A percentile compares a stretch with the other conserved stretches of the same genome.
phyloP scores from a whole-genome alignment of 2,113 vertebrate genomes.

The Gasterosteus nipponicus region DNA sequence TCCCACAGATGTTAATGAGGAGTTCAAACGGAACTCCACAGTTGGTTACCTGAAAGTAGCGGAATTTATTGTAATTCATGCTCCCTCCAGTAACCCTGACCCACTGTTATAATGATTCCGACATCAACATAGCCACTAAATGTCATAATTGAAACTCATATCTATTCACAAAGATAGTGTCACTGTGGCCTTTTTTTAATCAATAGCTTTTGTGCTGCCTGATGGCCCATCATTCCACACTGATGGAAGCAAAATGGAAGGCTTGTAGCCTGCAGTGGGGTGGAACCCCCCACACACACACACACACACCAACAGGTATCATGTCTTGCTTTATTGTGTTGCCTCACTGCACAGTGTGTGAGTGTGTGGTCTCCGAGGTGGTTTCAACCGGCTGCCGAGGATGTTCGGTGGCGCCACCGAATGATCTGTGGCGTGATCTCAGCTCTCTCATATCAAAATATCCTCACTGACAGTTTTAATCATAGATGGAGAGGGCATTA shows the following conservation, averaged over 20 bases:
- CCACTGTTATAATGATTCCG: background rate
- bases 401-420: constrained; percentile 8
- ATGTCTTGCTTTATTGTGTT: constrained; percentile 22
- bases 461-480: background rate
- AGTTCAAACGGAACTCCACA: background rate
- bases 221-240: background rate
- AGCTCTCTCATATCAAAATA: background rate
- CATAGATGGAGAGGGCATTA: background rate
- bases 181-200: background rate
- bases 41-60: background rate
- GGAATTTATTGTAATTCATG: background rate
- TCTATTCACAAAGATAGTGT: background rate
- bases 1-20: background rate
- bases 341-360: constrained; percentile 17
- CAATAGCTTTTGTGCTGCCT: background rate
- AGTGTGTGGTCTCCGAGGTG: constrained; percentile 25
- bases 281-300: background rate
- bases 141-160: background rate
- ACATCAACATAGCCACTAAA: background rate
- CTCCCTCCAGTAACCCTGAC: background rate
- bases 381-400: constrained; percentile 33
- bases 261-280: constrained; percentile 20
- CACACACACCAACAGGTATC: constrained; percentile 47
- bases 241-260: background rate
- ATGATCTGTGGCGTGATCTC: background rate